A percentile compares a stretch with the other conserved stretches of the same genome.
phyloP scores from a whole-genome alignment of 2,113 vertebrate species.

The Corvus cornix region DNA sequence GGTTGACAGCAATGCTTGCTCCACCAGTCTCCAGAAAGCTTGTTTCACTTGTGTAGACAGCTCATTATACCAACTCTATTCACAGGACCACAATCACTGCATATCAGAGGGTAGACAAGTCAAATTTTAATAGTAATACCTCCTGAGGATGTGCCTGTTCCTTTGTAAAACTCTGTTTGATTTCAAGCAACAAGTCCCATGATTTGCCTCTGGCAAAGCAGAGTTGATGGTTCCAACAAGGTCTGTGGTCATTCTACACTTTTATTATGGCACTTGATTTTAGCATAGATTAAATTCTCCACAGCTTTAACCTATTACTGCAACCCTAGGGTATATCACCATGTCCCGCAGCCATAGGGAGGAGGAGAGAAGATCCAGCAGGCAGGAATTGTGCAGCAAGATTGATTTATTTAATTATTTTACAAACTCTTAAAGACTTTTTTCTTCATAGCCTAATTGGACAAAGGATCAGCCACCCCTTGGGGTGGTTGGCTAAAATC shows the following conservation, averaged over 20 bases:
- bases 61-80: not conserved
- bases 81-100: not conserved
- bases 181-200: not conserved
- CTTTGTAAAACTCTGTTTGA: not conserved
- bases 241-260: not conserved
- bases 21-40: not conserved
- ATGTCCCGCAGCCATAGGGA: too few relatives aligned
- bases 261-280: not conserved
- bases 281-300: not conserved
- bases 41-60: not conserved
- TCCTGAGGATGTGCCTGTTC: not conserved
- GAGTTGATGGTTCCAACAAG: not conserved
- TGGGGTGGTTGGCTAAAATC: too few relatives aligned
- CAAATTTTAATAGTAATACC: not conserved
- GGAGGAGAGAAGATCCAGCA: too few relatives aligned
- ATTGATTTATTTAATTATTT: too few relatives aligned
- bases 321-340: too few relatives aligned
- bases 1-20: not conserved
- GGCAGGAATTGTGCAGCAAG: too few relatives aligned
- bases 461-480: too few relatives aligned
- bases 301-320: not conserved
- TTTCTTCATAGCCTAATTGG: too few relatives aligned
- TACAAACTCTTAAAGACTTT: too few relatives aligned
- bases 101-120: not conserved
- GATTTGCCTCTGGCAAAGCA: not conserved